These are phyloP conservation scores for Gopherus evgoodei DNA, from an alignment of 2,113 vertebrate species.

Conservation along the genomic window DNA sequence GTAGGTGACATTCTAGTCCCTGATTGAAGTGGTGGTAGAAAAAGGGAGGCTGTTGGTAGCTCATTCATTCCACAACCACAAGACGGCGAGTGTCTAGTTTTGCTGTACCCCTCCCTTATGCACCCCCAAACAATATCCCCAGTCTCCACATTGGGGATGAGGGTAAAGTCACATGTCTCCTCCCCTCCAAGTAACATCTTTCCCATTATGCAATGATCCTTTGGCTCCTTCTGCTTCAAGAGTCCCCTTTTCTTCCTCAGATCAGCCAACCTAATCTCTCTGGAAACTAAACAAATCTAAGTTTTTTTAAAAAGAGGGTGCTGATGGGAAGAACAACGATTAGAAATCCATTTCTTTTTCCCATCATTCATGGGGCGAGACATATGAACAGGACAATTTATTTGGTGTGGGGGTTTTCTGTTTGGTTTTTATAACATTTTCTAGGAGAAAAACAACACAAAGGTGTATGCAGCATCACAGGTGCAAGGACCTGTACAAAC, in stretches of 20 bases:
- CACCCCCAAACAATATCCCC: not conserved
- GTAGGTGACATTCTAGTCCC: not conserved
- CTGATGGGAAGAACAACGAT: not conserved
- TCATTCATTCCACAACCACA: not conserved
- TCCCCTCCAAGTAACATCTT: not conserved
- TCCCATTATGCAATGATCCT: not conserved
- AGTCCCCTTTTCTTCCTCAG: not conserved
- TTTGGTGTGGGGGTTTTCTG: not conserved
- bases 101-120: not conserved
- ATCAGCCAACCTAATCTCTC: not conserved
- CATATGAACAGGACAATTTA: not conserved
- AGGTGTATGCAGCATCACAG: not conserved
- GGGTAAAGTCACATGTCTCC: not conserved
- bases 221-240: not conserved
- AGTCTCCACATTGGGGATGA: not conserved
- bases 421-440: not conserved
- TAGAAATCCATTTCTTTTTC: not conserved
- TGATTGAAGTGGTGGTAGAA: not conserved
- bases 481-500: too few species aligned
- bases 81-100: not conserved
- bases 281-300: not conserved
- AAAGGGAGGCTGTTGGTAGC: not conserved
- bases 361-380: not conserved
- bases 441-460: not conserved
- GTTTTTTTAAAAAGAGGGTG: not conserved